phyloP scores from a whole-genome alignment of 2,888 invertebrate genomes.

The Coelopa pilipes region DNA sequence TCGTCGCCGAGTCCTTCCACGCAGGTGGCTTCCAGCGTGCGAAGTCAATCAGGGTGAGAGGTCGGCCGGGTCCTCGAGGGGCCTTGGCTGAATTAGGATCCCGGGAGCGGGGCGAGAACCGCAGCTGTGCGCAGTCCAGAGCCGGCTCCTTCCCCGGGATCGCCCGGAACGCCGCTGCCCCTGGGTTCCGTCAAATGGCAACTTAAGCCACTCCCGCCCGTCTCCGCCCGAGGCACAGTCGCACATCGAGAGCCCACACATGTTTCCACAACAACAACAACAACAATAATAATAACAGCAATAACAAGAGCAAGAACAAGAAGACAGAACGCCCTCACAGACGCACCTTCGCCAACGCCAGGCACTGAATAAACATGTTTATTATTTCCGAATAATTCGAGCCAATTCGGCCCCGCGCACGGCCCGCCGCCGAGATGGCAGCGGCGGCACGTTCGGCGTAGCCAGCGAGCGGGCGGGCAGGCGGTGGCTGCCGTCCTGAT shows the following conservation, averaged over 20 bases:
- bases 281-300: conserved; percentile 9
- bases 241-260: conserved; percentile 32
- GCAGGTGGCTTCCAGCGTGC: too few species aligned
- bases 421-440: background rate
- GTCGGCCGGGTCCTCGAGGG: background rate
- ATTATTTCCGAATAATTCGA: conserved; percentile 31
- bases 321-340: background rate
- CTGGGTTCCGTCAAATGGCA: too few species aligned
- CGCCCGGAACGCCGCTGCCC: too few species aligned
- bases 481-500: conserved; percentile 52
- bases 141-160: too few species aligned
- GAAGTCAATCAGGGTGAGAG: background rate
- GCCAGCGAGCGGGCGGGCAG: background rate
- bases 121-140: too few species aligned
- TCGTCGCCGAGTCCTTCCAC: too few species aligned
- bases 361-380: conserved; percentile 33
- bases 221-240: background rate
- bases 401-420: conserved; percentile 19
- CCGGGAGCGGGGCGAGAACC: too few species aligned
- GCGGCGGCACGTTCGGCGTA: background rate
- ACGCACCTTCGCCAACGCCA: background rate
- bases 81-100: too few species aligned
- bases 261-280: conserved; percentile 23
- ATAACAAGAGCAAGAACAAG: conserved; percentile 22
- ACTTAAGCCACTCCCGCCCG: too few species aligned